Conservation (phyloP, 1,140 invertebrate genomes). For the Cepaea nemoralis region DNA sequence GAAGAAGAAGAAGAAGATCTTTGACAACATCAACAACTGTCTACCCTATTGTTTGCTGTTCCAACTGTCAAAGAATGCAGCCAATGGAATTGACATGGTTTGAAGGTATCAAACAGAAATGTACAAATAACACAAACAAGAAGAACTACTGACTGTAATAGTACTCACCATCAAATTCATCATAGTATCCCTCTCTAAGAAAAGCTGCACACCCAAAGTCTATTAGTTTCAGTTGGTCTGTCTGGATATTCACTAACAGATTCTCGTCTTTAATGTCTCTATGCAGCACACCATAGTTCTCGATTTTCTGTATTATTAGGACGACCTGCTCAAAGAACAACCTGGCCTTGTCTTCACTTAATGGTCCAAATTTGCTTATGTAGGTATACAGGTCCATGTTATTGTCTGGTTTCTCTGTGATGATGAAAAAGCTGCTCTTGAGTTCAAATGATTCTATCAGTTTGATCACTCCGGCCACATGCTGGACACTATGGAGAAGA, state of each 20-base stretch:
- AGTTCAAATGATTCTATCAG: constrained; percentile 77
- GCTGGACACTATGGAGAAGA: constrained; percentile 76
- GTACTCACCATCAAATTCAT: constrained; percentile 80
- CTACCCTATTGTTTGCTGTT: no score
- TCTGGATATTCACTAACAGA: constrained; percentile 78
- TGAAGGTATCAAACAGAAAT: no score
- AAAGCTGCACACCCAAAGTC: constrained; percentile 81
- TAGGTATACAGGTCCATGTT: constrained; percentile 80
- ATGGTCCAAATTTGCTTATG: constrained; percentile 77
- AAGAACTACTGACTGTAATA: no score
- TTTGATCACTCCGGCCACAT: no score
- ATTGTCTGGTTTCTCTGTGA: constrained; percentile 79
- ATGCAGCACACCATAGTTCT: no score
- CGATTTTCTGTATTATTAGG: constrained; percentile 66
- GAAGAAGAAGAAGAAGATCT: no score
- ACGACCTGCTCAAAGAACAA: constrained; percentile 75
- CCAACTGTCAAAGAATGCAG: no score
- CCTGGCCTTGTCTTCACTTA: constrained; percentile 75
- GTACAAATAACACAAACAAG: no score
- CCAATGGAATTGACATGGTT: no score
- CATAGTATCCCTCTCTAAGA: constrained; percentile 76
- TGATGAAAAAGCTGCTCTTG: constrained; percentile 75
- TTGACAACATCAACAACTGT: no score
- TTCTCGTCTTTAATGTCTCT: no score
- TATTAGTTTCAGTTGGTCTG: constrained; percentile 75